Evolutionary conservation across 2,888 invertebrate species (phyloP).

Genomic region (Diplazon laetatorius): DNA sequence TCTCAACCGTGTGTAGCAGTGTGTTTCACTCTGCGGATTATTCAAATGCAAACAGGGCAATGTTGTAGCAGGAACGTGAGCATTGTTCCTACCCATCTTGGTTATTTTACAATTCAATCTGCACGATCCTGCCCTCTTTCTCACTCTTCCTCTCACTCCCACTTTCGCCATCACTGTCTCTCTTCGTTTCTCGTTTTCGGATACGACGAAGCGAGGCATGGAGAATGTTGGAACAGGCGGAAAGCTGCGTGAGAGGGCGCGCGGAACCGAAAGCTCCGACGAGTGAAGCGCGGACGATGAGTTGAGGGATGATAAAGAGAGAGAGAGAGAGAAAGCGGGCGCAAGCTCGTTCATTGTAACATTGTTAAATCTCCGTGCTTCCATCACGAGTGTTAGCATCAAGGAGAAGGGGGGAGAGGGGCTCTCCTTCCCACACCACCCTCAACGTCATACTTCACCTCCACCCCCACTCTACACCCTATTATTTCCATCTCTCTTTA

Average conservation of each 20-base stretch:
- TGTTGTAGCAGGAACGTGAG: conserved; percentile 76
- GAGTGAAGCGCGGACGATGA: conserved; percentile 50
- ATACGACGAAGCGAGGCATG: conserved; percentile 1
- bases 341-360: conserved; percentile 78
- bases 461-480: conserved; percentile 16
- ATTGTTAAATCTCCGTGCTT: conserved; percentile 80
- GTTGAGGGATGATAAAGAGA: conserved; percentile 58
- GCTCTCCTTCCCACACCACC: conserved; percentile 49
- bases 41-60: conserved; percentile 81
- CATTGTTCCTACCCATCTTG: conserved; percentile 76
- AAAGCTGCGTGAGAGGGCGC: conserved; percentile 46
- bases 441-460: conserved; percentile 52
- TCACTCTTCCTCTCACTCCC: not conserved
- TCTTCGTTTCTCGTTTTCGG: not conserved
- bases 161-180: not conserved
- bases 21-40: conserved; percentile 76
- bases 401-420: no score
- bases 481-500: conserved; percentile 42
- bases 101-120: conserved; percentile 82
- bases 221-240: conserved; percentile 34
- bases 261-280: conserved; percentile 56
- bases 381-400: conserved; percentile 76
- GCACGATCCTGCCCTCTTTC: conserved; percentile 61
- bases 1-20: not conserved
- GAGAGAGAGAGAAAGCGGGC: no score